phyloP scores from a whole-genome alignment of 2,888 invertebrate genomes.

The Rotaria magnacalcarata region DNA sequence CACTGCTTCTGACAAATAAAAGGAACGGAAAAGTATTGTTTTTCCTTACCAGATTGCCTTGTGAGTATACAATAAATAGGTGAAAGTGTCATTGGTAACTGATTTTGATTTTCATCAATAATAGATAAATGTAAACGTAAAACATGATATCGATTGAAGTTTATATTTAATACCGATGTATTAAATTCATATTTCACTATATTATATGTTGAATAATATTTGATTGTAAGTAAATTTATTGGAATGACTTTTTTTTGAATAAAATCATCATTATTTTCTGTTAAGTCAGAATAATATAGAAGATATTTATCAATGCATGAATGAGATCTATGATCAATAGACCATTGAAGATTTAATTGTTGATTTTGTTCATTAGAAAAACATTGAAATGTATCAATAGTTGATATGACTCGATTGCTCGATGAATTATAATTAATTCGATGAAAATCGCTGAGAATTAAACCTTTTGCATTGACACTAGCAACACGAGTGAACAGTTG shows the following conservation, averaged over 20 bases:
- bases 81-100: not conserved
- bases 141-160: not conserved
- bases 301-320: not conserved
- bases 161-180: not conserved
- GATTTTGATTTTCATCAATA: slow-evolving; percentile 5
- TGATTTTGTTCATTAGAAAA: not conserved
- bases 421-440: not conserved
- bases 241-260: not conserved
- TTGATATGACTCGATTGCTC: not conserved
- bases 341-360: not conserved
- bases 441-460: not conserved
- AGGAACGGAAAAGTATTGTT: not conserved
- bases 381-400: slow-evolving; percentile 8
- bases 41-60: not conserved
- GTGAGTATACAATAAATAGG: not conserved
- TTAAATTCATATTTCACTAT: not conserved
- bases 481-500: not conserved
- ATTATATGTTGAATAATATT: not conserved
- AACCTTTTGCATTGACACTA: slow-evolving; percentile 30
- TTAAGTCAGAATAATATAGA: not conserved
- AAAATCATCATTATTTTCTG: not conserved
- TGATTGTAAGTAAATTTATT: not conserved
- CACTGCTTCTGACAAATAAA: not conserved
- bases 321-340: not conserved
- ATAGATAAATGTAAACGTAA: slow-evolving; percentile 6